Conservation (phyloP, 2,888 invertebrate genomes). For the Drosophila quinaria region DNA sequence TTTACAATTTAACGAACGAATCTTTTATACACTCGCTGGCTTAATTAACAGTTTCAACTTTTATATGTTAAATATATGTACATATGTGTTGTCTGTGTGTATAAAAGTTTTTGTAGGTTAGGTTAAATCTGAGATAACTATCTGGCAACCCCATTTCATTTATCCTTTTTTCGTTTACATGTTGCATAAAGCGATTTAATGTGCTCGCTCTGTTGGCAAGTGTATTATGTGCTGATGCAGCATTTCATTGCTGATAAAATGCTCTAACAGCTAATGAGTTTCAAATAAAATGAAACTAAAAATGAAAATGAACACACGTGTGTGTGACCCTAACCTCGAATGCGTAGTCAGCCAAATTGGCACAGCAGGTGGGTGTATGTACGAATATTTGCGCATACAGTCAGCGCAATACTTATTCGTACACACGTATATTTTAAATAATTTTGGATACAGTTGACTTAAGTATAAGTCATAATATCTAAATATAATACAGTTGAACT, state of each 20-base stretch:
- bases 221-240: conserved; percentile 71
- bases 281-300: conserved; percentile 65
- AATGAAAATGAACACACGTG: conserved; percentile 44
- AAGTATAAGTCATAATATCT: no score
- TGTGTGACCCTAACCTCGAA: conserved; percentile 42
- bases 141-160: conserved; percentile 15
- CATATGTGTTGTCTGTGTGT: background rate
- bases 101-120: conserved; percentile 9
- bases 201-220: conserved; percentile 33
- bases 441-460: no score
- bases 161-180: conserved; percentile 1
- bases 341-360: conserved; percentile 1
- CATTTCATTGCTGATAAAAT: conserved; percentile 64
- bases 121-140: conserved; percentile 9
- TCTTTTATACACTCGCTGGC: conserved; percentile 38
- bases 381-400: background rate
- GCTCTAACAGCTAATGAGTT: conserved; percentile 71
- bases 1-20: conserved; percentile 30
- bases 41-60: conserved; percentile 44
- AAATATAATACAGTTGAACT: no score
- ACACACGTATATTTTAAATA: background rate
- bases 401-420: background rate
- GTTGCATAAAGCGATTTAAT: conserved; percentile 31
- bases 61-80: background rate
- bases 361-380: conserved; percentile 27